Percentiles rank a stretch among this genome's conserved stretches.
These are phyloP conservation scores for Saxicola maurus DNA, from an alignment of 2,797 vertebrate genomes.

Conservation along the genomic window DNA sequence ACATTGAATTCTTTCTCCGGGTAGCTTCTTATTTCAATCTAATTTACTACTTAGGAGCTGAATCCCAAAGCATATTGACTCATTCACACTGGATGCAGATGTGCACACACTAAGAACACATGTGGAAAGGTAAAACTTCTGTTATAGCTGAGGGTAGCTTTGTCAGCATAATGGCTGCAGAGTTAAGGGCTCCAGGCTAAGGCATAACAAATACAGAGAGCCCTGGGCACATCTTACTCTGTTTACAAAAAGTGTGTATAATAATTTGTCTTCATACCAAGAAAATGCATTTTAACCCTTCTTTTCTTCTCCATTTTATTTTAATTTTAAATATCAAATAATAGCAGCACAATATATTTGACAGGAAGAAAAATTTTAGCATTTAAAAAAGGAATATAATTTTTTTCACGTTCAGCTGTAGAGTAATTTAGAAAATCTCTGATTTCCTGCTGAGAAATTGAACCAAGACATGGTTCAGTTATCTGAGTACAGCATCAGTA, in stretches of 20 bases:
- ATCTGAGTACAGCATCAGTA: neutral
- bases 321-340: neutral
- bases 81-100: neutral
- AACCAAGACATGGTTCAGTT: neutral
- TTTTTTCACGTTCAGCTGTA: neutral
- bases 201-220: neutral
- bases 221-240: neutral
- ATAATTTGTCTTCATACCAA: neutral
- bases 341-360: neutral
- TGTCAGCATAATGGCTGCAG: neutral
- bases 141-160: neutral
- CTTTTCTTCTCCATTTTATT: neutral
- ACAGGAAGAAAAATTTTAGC: neutral
- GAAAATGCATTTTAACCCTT: neutral
- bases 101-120: neutral
- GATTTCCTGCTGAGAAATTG: neutral
- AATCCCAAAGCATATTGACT: neutral
- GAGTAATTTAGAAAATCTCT: conserved; percentile 1
- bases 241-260: neutral
- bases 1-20: neutral
- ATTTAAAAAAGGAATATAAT: neutral
- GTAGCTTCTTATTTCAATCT: neutral
- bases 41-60: neutral
- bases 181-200: neutral
- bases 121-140: conserved; percentile 29